phyloP scores from a whole-genome alignment of 2,797 vertebrate genomes.

The Thunnus albacares region DNA sequence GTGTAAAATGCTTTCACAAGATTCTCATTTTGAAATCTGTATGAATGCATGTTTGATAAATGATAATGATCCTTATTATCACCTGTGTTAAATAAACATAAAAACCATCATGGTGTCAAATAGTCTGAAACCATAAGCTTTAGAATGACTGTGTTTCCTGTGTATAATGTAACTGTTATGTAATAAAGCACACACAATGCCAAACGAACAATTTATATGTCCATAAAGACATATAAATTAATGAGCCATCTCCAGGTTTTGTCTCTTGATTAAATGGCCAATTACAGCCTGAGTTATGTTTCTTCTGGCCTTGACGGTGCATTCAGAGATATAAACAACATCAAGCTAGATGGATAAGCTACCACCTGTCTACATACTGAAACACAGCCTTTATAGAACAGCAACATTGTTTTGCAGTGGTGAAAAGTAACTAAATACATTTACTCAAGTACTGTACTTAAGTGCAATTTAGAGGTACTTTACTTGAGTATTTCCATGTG shows the following conservation, averaged over 20 bases:
- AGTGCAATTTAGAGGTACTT: no score
- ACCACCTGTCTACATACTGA: no score
- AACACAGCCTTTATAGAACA: no score
- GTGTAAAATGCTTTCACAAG: not conserved
- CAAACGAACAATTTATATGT: not conserved
- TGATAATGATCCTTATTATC: not conserved
- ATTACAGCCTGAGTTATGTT: not conserved
- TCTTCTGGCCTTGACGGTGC: not conserved
- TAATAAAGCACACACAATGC: not conserved
- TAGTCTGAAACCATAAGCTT: no score
- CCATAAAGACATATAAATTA: not conserved
- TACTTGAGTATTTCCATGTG: no score
- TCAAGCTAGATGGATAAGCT: not conserved
- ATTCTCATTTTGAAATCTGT: not conserved
- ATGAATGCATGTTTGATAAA: not conserved
- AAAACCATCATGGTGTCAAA: no score
- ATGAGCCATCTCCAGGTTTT: constrained; percentile 5
- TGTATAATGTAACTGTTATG: not conserved
- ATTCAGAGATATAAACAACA: not conserved
- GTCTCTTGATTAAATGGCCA: constrained; percentile 12
- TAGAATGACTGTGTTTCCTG: not conserved
- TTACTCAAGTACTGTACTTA: no score
- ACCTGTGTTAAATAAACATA: not conserved
- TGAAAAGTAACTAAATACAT: no score
- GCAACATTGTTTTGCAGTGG: no score